phyloP scores from a whole-genome alignment of 2,888 invertebrate species.

The Synanthedon myopaeformis region DNA sequence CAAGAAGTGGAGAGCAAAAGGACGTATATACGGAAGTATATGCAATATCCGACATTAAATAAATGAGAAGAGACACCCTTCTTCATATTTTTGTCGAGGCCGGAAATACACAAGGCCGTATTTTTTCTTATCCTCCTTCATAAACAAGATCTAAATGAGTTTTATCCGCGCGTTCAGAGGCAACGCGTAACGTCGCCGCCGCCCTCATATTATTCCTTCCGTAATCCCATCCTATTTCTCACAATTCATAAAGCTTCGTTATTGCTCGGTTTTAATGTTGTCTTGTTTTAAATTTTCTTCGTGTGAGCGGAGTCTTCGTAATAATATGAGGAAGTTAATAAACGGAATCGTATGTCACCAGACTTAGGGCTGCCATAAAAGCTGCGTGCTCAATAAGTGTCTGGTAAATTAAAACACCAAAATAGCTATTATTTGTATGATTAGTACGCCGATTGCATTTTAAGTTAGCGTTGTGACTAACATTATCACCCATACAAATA shows the following conservation, averaged over 20 bases:
- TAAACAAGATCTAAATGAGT: constrained; percentile 26
- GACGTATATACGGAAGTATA: constrained; percentile 3
- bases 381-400: too few relatives aligned
- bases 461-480: too few relatives aligned
- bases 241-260: constrained; percentile 26
- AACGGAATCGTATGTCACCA: constrained; percentile 18
- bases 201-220: constrained; percentile 21
- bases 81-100: constrained; percentile 15
- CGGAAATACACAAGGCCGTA: constrained; percentile 9
- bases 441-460: too few relatives aligned
- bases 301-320: background rate
- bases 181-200: constrained; percentile 15
- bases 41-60: constrained; percentile 4
- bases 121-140: constrained; percentile 23
- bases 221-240: constrained; percentile 21
- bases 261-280: constrained; percentile 24
- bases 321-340: constrained; percentile 16
- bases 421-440: too few relatives aligned
- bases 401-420: too few relatives aligned
- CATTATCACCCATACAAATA: too few relatives aligned
- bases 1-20: constrained; percentile 3
- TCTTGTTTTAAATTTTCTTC: constrained; percentile 25
- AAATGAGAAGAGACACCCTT: constrained; percentile 9
- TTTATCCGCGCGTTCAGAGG: constrained; percentile 13
- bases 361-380: too few relatives aligned